Conservation (phyloP, 2,113 vertebrate species). For the Chloroceryle aenea region DNA sequence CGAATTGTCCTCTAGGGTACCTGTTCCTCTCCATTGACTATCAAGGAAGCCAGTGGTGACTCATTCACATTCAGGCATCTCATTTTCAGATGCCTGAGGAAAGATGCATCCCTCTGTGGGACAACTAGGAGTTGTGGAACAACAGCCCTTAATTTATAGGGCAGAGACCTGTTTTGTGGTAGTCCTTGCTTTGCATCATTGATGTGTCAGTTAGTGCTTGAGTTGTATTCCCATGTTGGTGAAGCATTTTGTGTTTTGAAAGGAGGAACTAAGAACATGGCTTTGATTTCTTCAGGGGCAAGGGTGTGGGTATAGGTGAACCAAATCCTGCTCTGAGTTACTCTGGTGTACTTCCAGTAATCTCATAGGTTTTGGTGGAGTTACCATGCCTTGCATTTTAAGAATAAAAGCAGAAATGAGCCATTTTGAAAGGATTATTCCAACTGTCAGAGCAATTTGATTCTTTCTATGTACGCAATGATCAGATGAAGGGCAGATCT, state of each 20-base stretch:
- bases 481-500: not conserved
- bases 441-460: not conserved
- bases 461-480: not conserved
- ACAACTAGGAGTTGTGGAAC: not conserved
- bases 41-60: not conserved
- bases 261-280: not conserved
- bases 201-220: not conserved
- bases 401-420: not conserved
- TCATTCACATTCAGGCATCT: not conserved
- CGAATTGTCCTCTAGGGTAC: not conserved
- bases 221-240: accelerated
- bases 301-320: not conserved
- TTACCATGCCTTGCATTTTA: not conserved
- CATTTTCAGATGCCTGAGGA: not conserved
- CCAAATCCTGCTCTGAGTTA: not conserved
- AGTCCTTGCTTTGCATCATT: not conserved
- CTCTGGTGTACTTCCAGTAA: not conserved
- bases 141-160: not conserved
- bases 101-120: accelerated
- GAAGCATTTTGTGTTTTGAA: not conserved
- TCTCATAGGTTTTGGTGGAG: not conserved
- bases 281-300: accelerated
- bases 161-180: not conserved
- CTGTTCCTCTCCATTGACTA: not conserved
- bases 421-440: not conserved